Percentiles rank a stretch among this genome's conserved stretches.
phyloP scores from a whole-genome alignment of 2,888 invertebrate species.

The Dryadula phaetusa region DNA sequence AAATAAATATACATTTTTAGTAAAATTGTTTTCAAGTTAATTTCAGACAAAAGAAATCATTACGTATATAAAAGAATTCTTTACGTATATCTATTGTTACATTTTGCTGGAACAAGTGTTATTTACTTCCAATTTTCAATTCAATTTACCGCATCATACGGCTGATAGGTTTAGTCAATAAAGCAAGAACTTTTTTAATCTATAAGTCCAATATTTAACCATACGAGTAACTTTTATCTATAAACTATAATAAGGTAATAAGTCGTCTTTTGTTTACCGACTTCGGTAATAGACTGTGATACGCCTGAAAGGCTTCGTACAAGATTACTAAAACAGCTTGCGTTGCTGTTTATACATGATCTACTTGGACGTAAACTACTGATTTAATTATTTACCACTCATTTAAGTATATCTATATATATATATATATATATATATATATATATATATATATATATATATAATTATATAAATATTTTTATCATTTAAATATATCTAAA shows the following conservation, averaged over 20 bases:
- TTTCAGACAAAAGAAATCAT: no score
- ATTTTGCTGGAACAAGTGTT: neutral
- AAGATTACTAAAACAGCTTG: neutral
- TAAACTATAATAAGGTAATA: conserved; percentile 30
- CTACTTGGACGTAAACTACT: neutral
- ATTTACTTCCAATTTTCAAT: conserved; percentile 23
- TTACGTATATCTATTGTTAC: conserved; percentile 1
- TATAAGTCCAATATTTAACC: conserved; percentile 35
- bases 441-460: no score
- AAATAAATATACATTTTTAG: no score
- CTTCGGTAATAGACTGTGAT: conserved; percentile 26
- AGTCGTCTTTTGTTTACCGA: conserved; percentile 28
- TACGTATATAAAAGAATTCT: no score
- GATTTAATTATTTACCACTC: no score
- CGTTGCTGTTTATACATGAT: conserved; percentile 7
- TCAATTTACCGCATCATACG: conserved; percentile 27
- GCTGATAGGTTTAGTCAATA: conserved; percentile 29
- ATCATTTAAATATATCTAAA: no score
- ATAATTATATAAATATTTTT: no score
- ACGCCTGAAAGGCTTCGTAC: conserved; percentile 21
- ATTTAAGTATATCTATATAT: no score
- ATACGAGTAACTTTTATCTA: conserved; percentile 31
- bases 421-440: no score
- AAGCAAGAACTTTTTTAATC: conserved; percentile 42
- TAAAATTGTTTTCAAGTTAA: no score